Percentiles rank a stretch among this genome's conserved stretches.
Evolutionary conservation across 2,797 vertebrate species (phyloP).

Genomic region (Manis pentadactyla): DNA sequence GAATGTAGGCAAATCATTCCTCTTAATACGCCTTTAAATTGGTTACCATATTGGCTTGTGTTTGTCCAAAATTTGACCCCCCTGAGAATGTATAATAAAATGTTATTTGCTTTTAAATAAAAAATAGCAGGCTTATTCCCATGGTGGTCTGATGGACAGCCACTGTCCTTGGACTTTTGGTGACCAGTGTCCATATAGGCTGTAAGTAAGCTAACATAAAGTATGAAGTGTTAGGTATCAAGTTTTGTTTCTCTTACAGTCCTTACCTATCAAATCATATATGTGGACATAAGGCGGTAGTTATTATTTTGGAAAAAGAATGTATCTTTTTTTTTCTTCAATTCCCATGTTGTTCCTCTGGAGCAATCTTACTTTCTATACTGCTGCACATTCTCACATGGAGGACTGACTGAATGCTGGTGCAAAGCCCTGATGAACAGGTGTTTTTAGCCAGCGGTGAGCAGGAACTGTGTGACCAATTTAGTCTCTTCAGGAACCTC

Average conservation of each 20-base stretch:
- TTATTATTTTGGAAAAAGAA: not conserved
- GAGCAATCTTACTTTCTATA: not conserved
- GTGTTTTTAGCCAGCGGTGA: not conserved
- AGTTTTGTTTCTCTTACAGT: not conserved
- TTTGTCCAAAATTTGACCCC: conserved; percentile 48
- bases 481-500: not conserved
- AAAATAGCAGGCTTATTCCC: not conserved
- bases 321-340: not conserved
- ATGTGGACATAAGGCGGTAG: not conserved
- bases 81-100: not conserved
- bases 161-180: not conserved
- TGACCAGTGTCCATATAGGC: not conserved
- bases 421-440: not conserved
- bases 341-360: not conserved
- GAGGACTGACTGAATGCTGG: not conserved
- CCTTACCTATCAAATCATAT: not conserved
- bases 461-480: not conserved
- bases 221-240: not conserved
- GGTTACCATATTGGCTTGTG: not conserved
- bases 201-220: not conserved
- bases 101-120: not conserved
- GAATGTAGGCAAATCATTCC: not conserved
- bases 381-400: not conserved
- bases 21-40: not conserved
- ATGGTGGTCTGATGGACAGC: not conserved